A percentile compares a stretch with the other conserved stretches of the same genome.
Evolutionary conservation across 2,888 invertebrate genomes (phyloP).

Genomic region (Brenthis hecate): DNA sequence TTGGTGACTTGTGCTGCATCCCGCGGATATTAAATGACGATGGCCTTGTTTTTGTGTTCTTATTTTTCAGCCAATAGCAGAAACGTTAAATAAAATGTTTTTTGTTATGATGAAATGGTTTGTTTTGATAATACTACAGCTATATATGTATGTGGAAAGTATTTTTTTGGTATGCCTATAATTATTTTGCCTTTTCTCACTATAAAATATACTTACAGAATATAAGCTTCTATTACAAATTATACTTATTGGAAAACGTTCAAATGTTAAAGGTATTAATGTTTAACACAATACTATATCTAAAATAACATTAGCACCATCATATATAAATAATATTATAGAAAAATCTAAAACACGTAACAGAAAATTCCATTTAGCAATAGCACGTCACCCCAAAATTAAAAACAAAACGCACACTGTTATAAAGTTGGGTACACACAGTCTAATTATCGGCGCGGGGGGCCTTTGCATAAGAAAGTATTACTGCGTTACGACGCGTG

Average conservation of each 20-base stretch:
- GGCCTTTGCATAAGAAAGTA: constrained; percentile 82
- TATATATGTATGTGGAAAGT: background rate
- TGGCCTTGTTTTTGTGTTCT: constrained; percentile 40
- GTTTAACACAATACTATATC: background rate
- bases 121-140: background rate
- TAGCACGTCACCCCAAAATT: constrained; percentile 56
- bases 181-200: too few relatives aligned
- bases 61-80: constrained; percentile 26
- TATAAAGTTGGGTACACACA: constrained; percentile 64
- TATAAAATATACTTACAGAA: too few relatives aligned
- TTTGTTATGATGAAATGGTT: constrained; percentile 1
- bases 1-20: constrained; percentile 34
- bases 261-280: background rate
- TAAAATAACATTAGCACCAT: background rate
- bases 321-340: background rate
- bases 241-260: too few relatives aligned
- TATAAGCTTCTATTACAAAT: too few relatives aligned
- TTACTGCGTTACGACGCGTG: constrained; percentile 82
- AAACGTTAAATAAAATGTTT: constrained; percentile 23
- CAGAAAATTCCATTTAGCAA: constrained; percentile 31
- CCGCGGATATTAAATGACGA: constrained; percentile 47
- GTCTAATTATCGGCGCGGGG: constrained; percentile 77
- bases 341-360: constrained; percentile 6
- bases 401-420: constrained; percentile 70
- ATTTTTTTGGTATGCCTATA: too few relatives aligned